Evolutionary conservation across 2,888 invertebrate genomes (phyloP).

Genomic region (Microctonus brassicae): DNA sequence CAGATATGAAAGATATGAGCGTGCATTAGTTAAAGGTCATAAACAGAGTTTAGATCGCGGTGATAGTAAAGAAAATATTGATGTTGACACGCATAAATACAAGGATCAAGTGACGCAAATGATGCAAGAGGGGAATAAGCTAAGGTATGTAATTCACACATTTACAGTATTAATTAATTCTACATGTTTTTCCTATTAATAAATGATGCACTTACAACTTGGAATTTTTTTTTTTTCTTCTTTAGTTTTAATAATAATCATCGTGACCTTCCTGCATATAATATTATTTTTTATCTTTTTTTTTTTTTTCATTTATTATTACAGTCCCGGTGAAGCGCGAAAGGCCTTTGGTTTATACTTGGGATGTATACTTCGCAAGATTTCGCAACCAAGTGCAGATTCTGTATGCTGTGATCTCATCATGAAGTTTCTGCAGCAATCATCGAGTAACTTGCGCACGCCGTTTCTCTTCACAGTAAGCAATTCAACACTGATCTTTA

Average conservation of each 20-base stretch:
- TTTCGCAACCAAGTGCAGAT: constrained; percentile 72
- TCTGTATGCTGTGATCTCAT: constrained; percentile 74
- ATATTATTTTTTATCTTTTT: constrained; percentile 40
- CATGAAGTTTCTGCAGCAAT: constrained; percentile 82
- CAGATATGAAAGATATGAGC: constrained; percentile 75
- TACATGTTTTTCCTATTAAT: constrained; percentile 15
- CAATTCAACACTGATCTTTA: constrained; percentile 21
- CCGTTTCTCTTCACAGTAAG: constrained; percentile 76
- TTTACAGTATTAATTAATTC: constrained; percentile 18
- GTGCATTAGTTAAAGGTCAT: constrained; percentile 72
- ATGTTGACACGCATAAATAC: constrained; percentile 72
- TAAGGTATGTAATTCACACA: constrained; percentile 73
- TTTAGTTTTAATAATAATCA: constrained; percentile 19
- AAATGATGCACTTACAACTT: constrained; percentile 8
- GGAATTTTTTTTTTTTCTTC: background rate
- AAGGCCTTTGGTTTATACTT: constrained; percentile 85
- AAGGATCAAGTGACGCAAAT: constrained; percentile 75
- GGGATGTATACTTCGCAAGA: constrained; percentile 79
- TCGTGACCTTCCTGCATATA: background rate
- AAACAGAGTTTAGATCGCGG: constrained; percentile 66
- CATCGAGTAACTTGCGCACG: constrained; percentile 79
- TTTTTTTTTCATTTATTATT: constrained; percentile 29
- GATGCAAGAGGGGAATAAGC: constrained; percentile 76
- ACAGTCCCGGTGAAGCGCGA: constrained; percentile 75
- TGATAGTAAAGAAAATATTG: constrained; percentile 65